These are phyloP conservation scores for Gasterosteus nipponicus DNA, from an alignment of 2,113 vertebrate species.

Conservation along the genomic window DNA sequence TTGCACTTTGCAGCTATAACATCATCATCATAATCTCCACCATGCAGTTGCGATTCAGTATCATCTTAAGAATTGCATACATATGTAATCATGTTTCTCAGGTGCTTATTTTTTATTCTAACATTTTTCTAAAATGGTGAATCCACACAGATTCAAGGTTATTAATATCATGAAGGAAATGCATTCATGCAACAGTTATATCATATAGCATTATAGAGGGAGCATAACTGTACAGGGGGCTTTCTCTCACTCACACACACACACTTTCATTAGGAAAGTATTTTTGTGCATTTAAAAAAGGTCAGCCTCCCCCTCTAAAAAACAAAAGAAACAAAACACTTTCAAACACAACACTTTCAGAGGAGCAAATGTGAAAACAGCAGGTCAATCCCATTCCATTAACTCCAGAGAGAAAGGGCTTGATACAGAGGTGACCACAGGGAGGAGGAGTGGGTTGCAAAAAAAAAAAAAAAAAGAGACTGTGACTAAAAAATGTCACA, in stretches of 20 bases:
- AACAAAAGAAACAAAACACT: conserved; percentile 3
- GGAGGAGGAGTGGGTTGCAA: conserved; percentile 16
- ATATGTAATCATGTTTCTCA: conserved; percentile 5
- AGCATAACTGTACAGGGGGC: neutral
- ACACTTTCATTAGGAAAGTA: conserved; percentile 14
- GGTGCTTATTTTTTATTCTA: conserved; percentile 10
- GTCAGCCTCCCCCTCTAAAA: conserved; percentile 21
- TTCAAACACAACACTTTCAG: conserved; percentile 24
- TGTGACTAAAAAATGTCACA: conserved; percentile 61
- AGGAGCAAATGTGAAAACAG: conserved; percentile 11
- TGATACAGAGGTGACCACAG: conserved; percentile 50
- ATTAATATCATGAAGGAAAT: neutral
- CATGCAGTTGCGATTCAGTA: neutral
- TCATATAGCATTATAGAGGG: neutral
- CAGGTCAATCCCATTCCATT: conserved; percentile 34
- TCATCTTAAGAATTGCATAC: neutral
- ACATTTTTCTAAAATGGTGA: neutral
- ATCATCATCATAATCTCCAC: conserved; percentile 36
- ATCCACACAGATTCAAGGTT: neutral
- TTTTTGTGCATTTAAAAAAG: conserved; percentile 51
- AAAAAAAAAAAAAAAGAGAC: neutral
- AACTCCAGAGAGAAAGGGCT: conserved; percentile 15
- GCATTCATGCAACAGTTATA: neutral
- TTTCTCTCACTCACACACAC: conserved; percentile 15
- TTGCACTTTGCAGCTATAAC: conserved; percentile 10